Evolutionary conservation across 1,140 invertebrate species (phyloP).

Genomic region (Drosophila parvula): DNA sequence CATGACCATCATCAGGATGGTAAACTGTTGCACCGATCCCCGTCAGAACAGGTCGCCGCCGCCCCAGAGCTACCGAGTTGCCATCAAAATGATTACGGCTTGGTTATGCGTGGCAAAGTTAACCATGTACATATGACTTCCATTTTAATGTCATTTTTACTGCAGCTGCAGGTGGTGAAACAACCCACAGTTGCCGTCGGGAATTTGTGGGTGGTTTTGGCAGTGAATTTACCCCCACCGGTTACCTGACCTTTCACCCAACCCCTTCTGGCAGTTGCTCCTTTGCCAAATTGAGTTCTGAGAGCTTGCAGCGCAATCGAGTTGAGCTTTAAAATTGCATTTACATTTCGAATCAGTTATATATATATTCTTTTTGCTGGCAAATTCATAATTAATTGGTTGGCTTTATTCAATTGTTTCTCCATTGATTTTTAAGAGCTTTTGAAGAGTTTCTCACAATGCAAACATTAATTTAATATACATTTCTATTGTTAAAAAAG

Average conservation of each 20-base stretch:
- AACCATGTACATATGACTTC: conserved; percentile 56
- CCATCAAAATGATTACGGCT: conserved; percentile 71
- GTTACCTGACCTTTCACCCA: conserved; percentile 16
- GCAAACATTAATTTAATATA: neutral
- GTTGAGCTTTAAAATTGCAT: conserved; percentile 39
- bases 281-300: conserved; percentile 54
- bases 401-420: conserved; percentile 16
- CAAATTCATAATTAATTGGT: conserved; percentile 1
- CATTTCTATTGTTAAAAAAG: too few species aligned
- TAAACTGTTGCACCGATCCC: conserved; percentile 19
- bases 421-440: neutral
- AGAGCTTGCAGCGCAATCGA: conserved; percentile 36
- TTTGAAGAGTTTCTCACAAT: neutral
- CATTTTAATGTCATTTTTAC: conserved; percentile 64
- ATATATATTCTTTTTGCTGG: neutral
- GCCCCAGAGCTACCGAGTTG: conserved; percentile 5
- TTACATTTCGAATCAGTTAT: conserved; percentile 30
- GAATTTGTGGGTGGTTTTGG: conserved; percentile 1
- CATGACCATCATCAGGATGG: conserved; percentile 1
- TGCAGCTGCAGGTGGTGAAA: conserved; percentile 45
- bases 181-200: conserved; percentile 2
- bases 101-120: conserved; percentile 45
- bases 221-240: neutral
- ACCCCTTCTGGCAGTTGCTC: conserved; percentile 13
- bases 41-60: neutral